These are phyloP conservation scores for Tetraodon nigroviridis DNA, from an alignment of 2,113 vertebrate species.

Conservation along the genomic window DNA sequence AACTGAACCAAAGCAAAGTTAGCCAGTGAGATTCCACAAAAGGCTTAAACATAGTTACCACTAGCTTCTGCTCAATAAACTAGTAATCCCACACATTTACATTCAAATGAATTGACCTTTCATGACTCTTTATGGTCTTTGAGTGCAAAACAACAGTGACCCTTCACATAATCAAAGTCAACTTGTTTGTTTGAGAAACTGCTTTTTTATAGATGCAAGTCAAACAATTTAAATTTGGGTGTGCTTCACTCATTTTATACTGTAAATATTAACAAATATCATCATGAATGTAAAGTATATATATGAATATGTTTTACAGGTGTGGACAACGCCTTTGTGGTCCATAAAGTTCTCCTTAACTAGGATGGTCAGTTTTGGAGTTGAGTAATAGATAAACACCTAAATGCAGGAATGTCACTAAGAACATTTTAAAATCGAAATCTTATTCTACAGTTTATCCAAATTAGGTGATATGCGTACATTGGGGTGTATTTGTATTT, in stretches of 20 bases:
- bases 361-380: too few species aligned
- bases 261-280: too few species aligned
- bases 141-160: neutral
- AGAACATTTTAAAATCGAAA: slow-evolving; percentile 1
- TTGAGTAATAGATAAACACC: too few species aligned
- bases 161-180: too few species aligned
- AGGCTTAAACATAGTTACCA: slow-evolving; percentile 12
- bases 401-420: neutral
- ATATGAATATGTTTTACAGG: too few species aligned
- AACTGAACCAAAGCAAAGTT: slow-evolving; percentile 14
- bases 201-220: neutral
- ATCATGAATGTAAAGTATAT: too few species aligned
- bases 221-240: too few species aligned
- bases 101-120: slow-evolving; percentile 3
- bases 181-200: too few species aligned
- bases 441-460: slow-evolving; percentile 1
- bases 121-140: neutral
- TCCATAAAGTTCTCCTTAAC: too few species aligned
- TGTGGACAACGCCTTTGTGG: too few species aligned
- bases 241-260: too few species aligned
- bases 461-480: too few species aligned
- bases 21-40: slow-evolving; percentile 5
- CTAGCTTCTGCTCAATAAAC: slow-evolving; percentile 22
- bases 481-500: slow-evolving; percentile 39
- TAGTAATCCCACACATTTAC: slow-evolving; percentile 17